Base-by-base conservation (phyloP, 1,140 invertebrate genomes). In the Holotrichia oblita region DNA sequence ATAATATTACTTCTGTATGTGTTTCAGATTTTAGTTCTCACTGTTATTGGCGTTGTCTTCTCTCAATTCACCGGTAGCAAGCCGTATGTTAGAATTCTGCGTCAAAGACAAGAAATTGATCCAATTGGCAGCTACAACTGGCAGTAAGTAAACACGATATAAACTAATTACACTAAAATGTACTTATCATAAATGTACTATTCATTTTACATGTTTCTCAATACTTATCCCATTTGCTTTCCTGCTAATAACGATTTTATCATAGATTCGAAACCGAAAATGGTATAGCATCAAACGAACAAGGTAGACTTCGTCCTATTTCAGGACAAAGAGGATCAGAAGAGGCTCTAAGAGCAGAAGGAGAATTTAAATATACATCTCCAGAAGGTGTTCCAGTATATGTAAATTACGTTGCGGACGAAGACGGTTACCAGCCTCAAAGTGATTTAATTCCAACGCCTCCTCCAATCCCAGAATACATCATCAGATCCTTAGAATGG, bases 401-500 rank as follows among this genome's bases (percentile, higher is more conserved):
- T 12, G 41, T 74, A 20, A 74, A 40, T 41, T 76, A 76, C 17
- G 75, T 76, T 22, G 42, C 75, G 6, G 92, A 93, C 83, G 91
- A 93, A 81, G 91, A 91, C 59, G 91, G 91, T 3, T 92, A 91
- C 81, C 89, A 91, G 78, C 91, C 92, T 2, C 87, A 89, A 61
- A 92, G 92, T 4, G 89, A 88, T 17, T 91, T 92, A 81, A 84
- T 93, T 0, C 92, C 93, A 17, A 94, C 93, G 1, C 90, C 93
- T 1, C 93, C 93, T 0, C 93, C 93, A 12, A 90, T 93, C 42
- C 93, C 93, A 4, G 89, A 88, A 76, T 92, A 91, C 6, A 93
- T 94, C 77, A 89, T 89, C 80, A 90, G 89, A 80, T 89, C 92
- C 41, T 84, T 92, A 7, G 90, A 74, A 42, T 74, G 41, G 34